Evolutionary conservation across 2,797 vertebrate genomes (phyloP).

Genomic region (Hemibagrus guttatus): DNA sequence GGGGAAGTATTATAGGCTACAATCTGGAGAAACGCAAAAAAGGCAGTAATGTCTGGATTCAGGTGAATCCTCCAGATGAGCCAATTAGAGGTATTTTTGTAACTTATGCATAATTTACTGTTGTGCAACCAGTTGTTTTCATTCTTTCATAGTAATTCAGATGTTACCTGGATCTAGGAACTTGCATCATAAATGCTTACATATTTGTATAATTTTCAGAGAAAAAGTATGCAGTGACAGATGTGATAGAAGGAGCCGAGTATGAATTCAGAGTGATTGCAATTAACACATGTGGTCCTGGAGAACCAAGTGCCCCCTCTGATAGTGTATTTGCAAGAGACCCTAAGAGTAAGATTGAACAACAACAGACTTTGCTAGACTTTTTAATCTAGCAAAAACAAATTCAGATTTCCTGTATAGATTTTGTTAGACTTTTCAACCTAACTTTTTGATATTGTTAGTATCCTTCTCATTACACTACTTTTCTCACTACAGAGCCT

Average conservation of each 20-base stretch:
- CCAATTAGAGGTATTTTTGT: slow-evolving; percentile 75
- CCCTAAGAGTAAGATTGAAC: slow-evolving; percentile 77
- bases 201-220: slow-evolving; percentile 56
- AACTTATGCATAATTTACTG: background rate
- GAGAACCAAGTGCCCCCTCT: slow-evolving; percentile 82
- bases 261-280: slow-evolving; percentile 89
- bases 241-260: slow-evolving; percentile 80
- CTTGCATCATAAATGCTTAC: background rate
- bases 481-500: slow-evolving; percentile 71
- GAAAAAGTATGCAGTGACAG: slow-evolving; percentile 75
- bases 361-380: background rate
- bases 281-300: slow-evolving; percentile 80
- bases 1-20: slow-evolving; percentile 82
- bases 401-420: background rate
- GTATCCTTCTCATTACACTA: background rate
- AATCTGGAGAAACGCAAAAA: slow-evolving; percentile 86
- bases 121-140: background rate
- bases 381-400: background rate
- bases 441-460: background rate
- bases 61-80: slow-evolving; percentile 72
- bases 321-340: slow-evolving; percentile 77
- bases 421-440: background rate
- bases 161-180: background rate
- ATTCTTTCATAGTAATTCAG: background rate
- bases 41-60: slow-evolving; percentile 82